Conservation (phyloP, 2,797 vertebrate genomes). For the Balearica regulorum region DNA sequence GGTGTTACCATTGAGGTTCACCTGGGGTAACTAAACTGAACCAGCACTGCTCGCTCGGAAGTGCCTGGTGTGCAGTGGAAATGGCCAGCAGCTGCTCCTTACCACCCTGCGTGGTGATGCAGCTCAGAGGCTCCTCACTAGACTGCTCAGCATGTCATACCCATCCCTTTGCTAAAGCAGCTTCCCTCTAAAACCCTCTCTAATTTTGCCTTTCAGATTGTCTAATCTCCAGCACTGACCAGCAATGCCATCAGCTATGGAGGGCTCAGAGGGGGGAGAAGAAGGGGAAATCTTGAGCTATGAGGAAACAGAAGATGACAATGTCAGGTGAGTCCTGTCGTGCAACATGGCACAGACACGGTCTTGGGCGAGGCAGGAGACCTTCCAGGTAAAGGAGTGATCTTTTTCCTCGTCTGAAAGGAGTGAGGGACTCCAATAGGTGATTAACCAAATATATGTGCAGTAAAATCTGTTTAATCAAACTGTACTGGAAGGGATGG, state of each 20-base stretch:
- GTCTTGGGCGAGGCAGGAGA: not conserved
- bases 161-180: not conserved
- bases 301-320: constrained; percentile 7
- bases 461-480: not conserved
- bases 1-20: not conserved
- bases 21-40: not conserved
- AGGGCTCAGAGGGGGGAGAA: constrained; percentile 41
- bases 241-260: constrained; percentile 51
- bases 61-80: not conserved
- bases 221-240: not conserved
- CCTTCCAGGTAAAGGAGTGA: not conserved
- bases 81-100: not conserved
- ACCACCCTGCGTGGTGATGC: rapidly evolving
- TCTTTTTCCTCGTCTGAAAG: not conserved
- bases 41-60: not conserved
- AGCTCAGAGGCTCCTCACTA: not conserved
- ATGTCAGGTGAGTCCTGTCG: constrained; percentile 51
- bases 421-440: not conserved
- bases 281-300: constrained; percentile 36
- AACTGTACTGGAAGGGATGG: not conserved
- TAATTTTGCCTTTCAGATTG: not conserved
- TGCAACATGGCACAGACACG: not conserved
- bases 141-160: not conserved
- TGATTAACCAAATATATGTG: not conserved
- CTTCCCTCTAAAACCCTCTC: not conserved